Evolutionary conservation across 2,797 vertebrate genomes (phyloP).

Genomic region (Parambassis ranga): DNA sequence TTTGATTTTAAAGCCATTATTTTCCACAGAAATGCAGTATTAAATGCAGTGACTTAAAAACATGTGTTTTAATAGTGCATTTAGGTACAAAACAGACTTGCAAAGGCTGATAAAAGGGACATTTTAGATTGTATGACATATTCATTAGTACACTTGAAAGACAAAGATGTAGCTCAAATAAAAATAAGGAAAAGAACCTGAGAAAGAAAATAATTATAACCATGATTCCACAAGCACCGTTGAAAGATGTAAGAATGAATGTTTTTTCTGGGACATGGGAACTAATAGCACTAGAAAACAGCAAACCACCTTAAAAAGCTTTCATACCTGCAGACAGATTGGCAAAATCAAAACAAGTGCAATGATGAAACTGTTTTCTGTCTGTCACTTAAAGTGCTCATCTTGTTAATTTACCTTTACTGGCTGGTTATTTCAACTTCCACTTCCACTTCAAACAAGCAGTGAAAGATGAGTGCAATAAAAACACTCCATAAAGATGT

Average conservation of each 20-base stretch:
- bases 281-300: neutral
- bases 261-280: neutral
- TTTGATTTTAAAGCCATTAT: too few species aligned
- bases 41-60: constrained; percentile 37
- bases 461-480: neutral
- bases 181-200: constrained; percentile 59
- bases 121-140: constrained; percentile 31
- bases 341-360: constrained; percentile 19
- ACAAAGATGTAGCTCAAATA: constrained; percentile 23
- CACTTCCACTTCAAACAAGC: constrained; percentile 8
- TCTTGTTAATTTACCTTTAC: constrained; percentile 1
- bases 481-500: constrained; percentile 22
- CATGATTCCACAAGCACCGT: constrained; percentile 54
- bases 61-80: constrained; percentile 68
- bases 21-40: neutral
- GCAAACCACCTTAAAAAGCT: neutral
- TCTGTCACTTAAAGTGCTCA: constrained; percentile 41
- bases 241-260: neutral
- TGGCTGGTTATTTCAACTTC: constrained; percentile 5
- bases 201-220: constrained; percentile 52
- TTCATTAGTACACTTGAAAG: constrained; percentile 36
- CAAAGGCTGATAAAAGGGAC: constrained; percentile 31
- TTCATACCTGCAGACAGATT: constrained; percentile 15
- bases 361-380: constrained; percentile 15
- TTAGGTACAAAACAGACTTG: constrained; percentile 57